A percentile compares a stretch with the other conserved stretches of the same genome.
These are phyloP conservation scores for Pteronura brasiliensis DNA, from an alignment of 2,113 vertebrate genomes.

Conservation along the genomic window DNA sequence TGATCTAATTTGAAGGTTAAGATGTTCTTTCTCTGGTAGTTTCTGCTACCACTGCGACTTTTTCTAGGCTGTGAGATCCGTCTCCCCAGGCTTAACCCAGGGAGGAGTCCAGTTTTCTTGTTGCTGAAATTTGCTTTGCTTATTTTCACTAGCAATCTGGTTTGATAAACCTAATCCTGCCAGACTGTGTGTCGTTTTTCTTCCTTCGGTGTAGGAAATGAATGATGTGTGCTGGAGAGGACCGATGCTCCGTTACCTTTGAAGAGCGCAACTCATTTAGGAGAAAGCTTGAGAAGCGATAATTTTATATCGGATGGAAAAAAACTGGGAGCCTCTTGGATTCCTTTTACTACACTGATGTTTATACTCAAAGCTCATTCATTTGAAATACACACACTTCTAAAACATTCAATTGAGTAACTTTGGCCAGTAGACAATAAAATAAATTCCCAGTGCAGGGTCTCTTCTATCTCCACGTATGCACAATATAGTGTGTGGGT, in stretches of 20 bases:
- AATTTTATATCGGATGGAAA: neutral
- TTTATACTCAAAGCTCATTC: neutral
- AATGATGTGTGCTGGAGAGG: neutral
- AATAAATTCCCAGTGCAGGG: too few species aligned
- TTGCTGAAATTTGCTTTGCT: conserved; percentile 53
- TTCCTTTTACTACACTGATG: neutral
- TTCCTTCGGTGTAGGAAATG: neutral
- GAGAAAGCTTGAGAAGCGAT: neutral
- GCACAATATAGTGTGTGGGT: too few species aligned
- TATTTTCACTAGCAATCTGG: conserved; percentile 44
- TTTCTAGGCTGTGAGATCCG: conserved; percentile 33
- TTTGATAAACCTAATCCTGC: conserved; percentile 43
- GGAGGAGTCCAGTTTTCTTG: conserved; percentile 7
- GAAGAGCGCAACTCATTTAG: neutral
- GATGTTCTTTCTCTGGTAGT: conserved; percentile 25
- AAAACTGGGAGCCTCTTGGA: neutral
- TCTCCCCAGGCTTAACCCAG: neutral
- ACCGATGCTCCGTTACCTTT: neutral
- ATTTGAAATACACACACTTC: neutral
- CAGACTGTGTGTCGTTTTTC: neutral
- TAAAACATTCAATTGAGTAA: neutral
- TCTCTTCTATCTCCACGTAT: neutral
- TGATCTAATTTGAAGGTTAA: conserved; percentile 23
- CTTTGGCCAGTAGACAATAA: neutral
- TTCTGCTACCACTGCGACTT: conserved; percentile 18